Conservation (phyloP, 1,140 invertebrate genomes). For the Aphaenogaster ashmeadi region DNA sequence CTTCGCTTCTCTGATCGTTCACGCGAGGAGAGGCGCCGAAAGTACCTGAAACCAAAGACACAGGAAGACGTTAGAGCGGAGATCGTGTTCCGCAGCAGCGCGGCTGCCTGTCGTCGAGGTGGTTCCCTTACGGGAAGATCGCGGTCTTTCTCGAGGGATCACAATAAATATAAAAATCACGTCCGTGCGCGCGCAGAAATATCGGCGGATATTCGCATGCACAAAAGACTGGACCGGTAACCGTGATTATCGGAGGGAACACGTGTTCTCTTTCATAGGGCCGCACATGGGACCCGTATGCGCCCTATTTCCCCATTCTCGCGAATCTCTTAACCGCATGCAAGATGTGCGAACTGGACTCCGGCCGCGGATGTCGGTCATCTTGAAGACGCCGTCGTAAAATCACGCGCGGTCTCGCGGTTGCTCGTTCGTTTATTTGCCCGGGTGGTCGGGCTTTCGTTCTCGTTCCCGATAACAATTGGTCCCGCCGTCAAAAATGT, state of each 20-base stretch:
- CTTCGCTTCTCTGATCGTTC: slow-evolving; percentile 22
- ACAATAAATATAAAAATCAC: slow-evolving; percentile 35
- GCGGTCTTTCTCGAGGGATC: neutral
- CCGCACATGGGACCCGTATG: slow-evolving; percentile 20
- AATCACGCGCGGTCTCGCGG: slow-evolving; percentile 43
- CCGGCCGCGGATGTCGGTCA: neutral
- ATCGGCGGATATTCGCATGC: slow-evolving; percentile 4
- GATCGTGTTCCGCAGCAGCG: neutral
- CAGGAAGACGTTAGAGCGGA: neutral
- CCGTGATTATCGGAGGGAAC: slow-evolving; percentile 51
- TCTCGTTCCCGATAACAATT: slow-evolving; percentile 16
- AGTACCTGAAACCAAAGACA: slow-evolving; percentile 27
- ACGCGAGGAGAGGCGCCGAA: neutral
- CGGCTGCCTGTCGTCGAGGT: neutral
- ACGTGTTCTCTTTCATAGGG: slow-evolving; percentile 55
- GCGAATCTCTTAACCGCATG: slow-evolving; percentile 54
- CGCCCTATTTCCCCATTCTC: slow-evolving; percentile 31
- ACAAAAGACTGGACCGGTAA: slow-evolving; percentile 42
- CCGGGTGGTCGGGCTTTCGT: neutral
- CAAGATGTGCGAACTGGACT: slow-evolving; percentile 20
- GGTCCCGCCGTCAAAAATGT: neutral
- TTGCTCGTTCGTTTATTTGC: slow-evolving; percentile 39
- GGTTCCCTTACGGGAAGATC: neutral
- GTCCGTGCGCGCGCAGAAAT: neutral
- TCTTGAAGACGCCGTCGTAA: slow-evolving; percentile 2